A percentile compares a stretch with the other conserved stretches of the same genome.
These are phyloP conservation scores for Myripristis jacobus DNA, from an alignment of 2,797 vertebrate species.

Conservation along the genomic window DNA sequence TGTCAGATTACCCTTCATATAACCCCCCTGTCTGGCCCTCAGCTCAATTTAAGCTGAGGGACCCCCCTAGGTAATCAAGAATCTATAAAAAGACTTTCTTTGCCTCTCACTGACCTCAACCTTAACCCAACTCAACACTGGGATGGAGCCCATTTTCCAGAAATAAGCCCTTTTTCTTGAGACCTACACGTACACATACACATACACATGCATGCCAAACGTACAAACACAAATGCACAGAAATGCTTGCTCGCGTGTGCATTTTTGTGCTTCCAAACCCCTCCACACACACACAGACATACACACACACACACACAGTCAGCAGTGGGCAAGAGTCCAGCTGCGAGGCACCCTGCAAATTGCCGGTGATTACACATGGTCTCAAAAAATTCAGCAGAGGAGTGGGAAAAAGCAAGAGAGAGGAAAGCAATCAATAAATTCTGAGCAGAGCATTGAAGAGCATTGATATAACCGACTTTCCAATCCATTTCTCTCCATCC, in stretches of 20 bases:
- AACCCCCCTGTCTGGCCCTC: not conserved
- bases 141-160: not conserved
- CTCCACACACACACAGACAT: constrained; percentile 10
- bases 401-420: constrained; percentile 33
- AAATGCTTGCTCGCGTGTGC: too few species aligned
- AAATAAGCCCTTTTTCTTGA: constrained; percentile 26
- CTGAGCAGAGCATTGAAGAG: constrained; percentile 51
- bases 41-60: constrained; percentile 49
- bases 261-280: too few species aligned
- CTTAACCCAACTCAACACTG: constrained; percentile 16
- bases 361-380: constrained; percentile 68
- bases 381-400: constrained; percentile 67
- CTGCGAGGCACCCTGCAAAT: constrained; percentile 66
- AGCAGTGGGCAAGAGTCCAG: constrained; percentile 65
- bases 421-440: constrained; percentile 71
- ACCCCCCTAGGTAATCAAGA: constrained; percentile 47
- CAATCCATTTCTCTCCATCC: constrained; percentile 63
- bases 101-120: constrained; percentile 9
- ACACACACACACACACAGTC: constrained; percentile 41
- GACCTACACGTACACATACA: not conserved
- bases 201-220: too few species aligned
- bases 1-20: not conserved
- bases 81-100: constrained; percentile 23
- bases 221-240: not conserved
- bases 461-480: constrained; percentile 60